Conservation (phyloP, 2,888 invertebrate genomes). For the Aleiodes testaceus region DNA sequence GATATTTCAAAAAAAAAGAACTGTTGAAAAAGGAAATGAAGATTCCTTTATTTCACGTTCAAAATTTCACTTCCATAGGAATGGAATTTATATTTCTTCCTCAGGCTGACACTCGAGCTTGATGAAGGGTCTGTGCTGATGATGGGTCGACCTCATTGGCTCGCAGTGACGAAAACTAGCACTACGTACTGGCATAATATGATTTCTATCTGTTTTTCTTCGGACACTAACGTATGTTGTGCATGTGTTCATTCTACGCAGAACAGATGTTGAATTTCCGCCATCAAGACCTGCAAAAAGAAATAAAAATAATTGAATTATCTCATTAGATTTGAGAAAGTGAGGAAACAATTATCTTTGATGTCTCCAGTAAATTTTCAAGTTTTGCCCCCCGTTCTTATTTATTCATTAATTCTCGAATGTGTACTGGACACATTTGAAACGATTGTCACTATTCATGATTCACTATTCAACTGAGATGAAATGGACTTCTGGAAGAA, state of each 20-base stretch:
- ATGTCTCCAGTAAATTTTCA: no score
- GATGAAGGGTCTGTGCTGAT: constrained; percentile 54
- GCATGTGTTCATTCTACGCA: constrained; percentile 79
- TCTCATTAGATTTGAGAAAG: no score
- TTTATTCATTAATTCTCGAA: no score
- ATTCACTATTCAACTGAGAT: no score
- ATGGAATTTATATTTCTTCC: constrained; percentile 57
- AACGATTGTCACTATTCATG: no score
- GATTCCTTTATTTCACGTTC: neutral
- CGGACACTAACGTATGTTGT: constrained; percentile 79
- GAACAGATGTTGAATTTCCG: constrained; percentile 74
- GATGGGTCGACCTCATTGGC: constrained; percentile 44
- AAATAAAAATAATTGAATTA: no score
- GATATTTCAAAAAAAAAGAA: no score
- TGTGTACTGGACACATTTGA: no score
- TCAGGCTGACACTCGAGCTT: constrained; percentile 59
- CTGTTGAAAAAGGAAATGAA: no score
- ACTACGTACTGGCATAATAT: constrained; percentile 56
- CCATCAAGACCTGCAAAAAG: constrained; percentile 69
- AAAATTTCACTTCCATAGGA: neutral
- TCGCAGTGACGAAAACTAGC: constrained; percentile 60
- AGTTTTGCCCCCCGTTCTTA: no score
- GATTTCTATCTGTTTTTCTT: constrained; percentile 68
- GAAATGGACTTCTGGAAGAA: no score
- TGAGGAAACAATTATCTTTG: no score